These are phyloP conservation scores for Arenaria interpres DNA, from an alignment of 2,113 vertebrate genomes.

Conservation along the genomic window DNA sequence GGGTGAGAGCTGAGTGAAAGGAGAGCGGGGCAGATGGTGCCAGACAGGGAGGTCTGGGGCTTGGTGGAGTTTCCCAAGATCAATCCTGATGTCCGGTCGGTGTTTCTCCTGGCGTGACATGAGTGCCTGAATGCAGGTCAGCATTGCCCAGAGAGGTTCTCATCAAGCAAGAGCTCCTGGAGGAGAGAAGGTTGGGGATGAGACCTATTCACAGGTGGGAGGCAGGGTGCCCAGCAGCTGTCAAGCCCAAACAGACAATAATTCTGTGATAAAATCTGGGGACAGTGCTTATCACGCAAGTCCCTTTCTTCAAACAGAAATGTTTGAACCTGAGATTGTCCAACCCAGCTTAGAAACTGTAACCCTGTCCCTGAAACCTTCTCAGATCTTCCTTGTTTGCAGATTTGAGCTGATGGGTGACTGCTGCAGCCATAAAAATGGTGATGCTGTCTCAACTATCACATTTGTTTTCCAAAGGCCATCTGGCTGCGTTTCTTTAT, in stretches of 20 bases:
- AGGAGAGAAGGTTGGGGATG: background rate
- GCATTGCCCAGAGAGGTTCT: background rate
- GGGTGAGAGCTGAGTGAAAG: background rate
- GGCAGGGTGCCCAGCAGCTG: background rate
- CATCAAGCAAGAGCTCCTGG: background rate
- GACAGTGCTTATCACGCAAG: background rate
- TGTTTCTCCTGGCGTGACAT: background rate
- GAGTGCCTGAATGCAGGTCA: background rate
- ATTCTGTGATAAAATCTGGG: background rate
- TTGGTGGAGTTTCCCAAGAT: background rate
- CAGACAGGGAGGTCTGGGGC: background rate
- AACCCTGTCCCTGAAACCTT: background rate
- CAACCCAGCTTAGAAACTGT: background rate
- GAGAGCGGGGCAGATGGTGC: background rate
- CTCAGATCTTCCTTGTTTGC: background rate
- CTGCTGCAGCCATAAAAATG: background rate
- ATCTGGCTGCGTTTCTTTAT: conserved; percentile 9
- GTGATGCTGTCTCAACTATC: background rate
- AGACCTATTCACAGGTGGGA: background rate
- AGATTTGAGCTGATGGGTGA: background rate
- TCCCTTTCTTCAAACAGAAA: background rate
- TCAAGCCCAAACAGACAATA: background rate
- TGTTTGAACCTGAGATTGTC: background rate
- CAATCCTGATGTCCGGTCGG: background rate
- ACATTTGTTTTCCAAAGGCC: conserved; percentile 26